Evolutionary conservation across 2,888 invertebrate species (phyloP), one percentile per base, ranked within the genome.

Genomic region (Geophilus truncorum): DNA sequence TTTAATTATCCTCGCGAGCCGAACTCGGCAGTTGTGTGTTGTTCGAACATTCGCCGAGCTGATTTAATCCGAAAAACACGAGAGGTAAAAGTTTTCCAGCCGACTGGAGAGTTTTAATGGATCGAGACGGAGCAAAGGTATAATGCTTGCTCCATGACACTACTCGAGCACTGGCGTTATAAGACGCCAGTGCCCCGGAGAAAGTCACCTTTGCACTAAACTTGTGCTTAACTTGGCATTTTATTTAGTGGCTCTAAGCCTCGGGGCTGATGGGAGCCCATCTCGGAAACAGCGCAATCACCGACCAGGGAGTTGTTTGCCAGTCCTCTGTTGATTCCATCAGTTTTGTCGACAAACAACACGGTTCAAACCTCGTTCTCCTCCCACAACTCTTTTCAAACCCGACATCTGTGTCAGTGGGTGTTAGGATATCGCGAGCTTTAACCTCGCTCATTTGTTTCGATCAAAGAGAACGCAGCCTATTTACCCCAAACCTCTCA

Each of bases 161-260:
- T 70, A 70, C 25, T 70, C n/a, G 78, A 78, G 45, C 23, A 28
- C 25, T 36, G 25, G 45, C 78, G 78, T 78, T 23, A 15, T 15
- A 40, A 28, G 21, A 40, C 78, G 78, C 28, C 51, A 78, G 36
- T 77, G 77, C 30, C 21, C 77, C 77, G 77, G 36, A 77, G 77
- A 77, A 77, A 77, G 45, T 36, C 28, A 45, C 36, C 40, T 45
- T 36, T 40, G 78, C 78, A 32, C 62, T 79, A 79, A 79, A 79
- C 79, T 79, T 79, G 57, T 57, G 79, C 62, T 79, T 79, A 79
- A 79, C 28, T 79, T 62, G 79, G 79, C 79, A 79, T 79, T 79
- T 79, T 79, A 79, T 79, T 79, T 79, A 62, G 79, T 79, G 79
- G 62, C 62, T 78, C 36, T 45, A 62, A 79, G 79, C 62, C 70